Conservation (phyloP, 2,113 vertebrate species). For the Phainopepla nitens region DNA sequence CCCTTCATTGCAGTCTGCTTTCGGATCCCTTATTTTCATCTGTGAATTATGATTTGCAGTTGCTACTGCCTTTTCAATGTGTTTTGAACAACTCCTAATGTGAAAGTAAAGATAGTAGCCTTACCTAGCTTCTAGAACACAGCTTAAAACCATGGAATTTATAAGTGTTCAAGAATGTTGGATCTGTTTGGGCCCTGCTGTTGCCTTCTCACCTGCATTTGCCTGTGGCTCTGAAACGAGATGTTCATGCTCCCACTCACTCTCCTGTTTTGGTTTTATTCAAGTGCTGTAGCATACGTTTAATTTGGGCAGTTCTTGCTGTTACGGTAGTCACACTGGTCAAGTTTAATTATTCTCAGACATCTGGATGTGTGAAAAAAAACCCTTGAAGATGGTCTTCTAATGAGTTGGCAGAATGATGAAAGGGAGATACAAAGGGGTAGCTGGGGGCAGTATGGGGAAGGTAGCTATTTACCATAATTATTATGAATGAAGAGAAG, state of each 20-base stretch:
- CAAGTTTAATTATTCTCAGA: conserved; percentile 3
- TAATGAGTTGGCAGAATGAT: background rate
- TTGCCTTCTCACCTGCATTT: background rate
- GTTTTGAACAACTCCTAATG: background rate
- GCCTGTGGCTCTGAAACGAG: background rate
- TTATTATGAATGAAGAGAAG: background rate
- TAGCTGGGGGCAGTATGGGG: background rate
- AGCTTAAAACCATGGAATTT: background rate
- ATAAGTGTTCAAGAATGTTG: background rate
- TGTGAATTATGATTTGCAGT: background rate
- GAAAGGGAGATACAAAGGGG: background rate
- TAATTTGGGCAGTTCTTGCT: background rate
- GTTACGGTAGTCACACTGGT: background rate
- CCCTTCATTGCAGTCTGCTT: background rate
- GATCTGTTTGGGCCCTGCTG: background rate
- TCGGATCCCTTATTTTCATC: background rate
- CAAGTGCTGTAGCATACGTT: background rate
- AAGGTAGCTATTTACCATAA: background rate
- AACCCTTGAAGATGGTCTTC: background rate
- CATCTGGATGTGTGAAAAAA: background rate
- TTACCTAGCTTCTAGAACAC: background rate
- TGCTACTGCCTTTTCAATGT: background rate
- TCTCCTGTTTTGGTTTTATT: background rate
- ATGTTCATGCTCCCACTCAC: background rate
- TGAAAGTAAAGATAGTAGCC: background rate